Base-by-base conservation (phyloP, 1,140 invertebrate genomes). In the Drosophila pseudoananassae region DNA sequence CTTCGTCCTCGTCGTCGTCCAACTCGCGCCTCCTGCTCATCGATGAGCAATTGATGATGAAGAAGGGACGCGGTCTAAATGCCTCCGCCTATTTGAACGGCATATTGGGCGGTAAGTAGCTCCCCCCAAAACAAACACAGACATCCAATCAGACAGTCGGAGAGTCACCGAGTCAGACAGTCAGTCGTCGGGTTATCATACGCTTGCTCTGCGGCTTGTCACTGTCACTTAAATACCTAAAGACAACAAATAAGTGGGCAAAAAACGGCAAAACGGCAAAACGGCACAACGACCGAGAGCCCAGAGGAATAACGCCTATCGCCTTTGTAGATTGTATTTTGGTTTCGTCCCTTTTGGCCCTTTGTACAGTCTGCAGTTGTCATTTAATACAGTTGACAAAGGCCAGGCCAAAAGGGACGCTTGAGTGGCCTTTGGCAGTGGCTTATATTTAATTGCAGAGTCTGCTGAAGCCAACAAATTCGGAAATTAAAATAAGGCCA, bases 11-110 rank as follows among this genome's bases (percentile, higher is more conserved):
- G 1, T 76, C 80, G 8, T 84, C 82, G 3, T 73, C 78, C 4
- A 52, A 95, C 93, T 46, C 93, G 94, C 81, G 93, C 43, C 58
- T 90, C 20, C 76, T 90, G 49, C 85, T 91, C 54, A 74, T 92
- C 64, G 91, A 92, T 65, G 91, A 92, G 58, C 78, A 90, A 58
- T 76, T 91, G 71, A 87, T 88, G 73, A 81, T 85, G 56, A 92
- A 90, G 66, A 84, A 87, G 45, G 83, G 88, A 50, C 87, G 90
- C 20, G 71, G 71, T 3, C 59, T 83, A 45, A 90, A 90, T 58
- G 65, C 66, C 17, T 68, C 81, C 12, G 76, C 90, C 53, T 90
- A 91, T 82, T 78, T 91, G 58, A 90, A 81, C 70, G 83, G 90
- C 68, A 84, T 91, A 63, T 76, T 91, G 63, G 90, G 90, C 56